Base-by-base conservation (phyloP, 2,797 vertebrate genomes). In the Erethizon dorsatum region DNA sequence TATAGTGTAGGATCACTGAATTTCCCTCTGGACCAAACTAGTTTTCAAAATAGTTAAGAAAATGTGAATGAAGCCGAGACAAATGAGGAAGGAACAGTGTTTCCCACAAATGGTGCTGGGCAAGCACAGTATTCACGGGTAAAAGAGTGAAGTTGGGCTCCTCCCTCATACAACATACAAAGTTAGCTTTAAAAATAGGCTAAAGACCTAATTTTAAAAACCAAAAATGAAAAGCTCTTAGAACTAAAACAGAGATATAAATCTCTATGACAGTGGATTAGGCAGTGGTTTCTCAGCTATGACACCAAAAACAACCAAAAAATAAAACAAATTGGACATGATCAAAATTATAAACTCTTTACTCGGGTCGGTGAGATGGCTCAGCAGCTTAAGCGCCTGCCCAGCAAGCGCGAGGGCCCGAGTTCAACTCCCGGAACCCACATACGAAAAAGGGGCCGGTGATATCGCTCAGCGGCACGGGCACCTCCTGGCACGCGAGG, bases 281-380 rank as follows among this genome's bases (percentile, higher is more conserved):
- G 31, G 28, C 41, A 37, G 14, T 47, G 10, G 22, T 77, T 69
- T 69, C 77, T 90, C 57, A 82, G 41, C 54, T 52, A 22, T 84
- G 56, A 90, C 47, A 89, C 22, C 73, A 56, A 47, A 52, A 73
- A 41, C 41, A 9, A 65, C 57, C n/a, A 85, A 47, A 73, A 73
- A 45, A 78, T 84, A 71, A 88, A 83, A 83, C 82, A 71, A 83
- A 83, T 3, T 78, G 54, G 37, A 71, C 28, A 88, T 90, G 17
- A 54, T 75, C 47, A 90, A 92, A 90, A 88, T 83, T n/a, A n/a
- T 85, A 94, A 94, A 54, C 33, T 52, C 71, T 50, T 33, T 52
- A 20, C 26, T 45, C 37, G 37, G 37, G 37, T 2, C 37, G 37
- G 37, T 41, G 37, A 41, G 37, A 41, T 41, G 37, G 37, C 37